A percentile compares a stretch with the other conserved stretches of the same genome.
Evolutionary conservation across 2,888 invertebrate genomes (phyloP).

Genomic region (Brachyopa scutellaris): DNA sequence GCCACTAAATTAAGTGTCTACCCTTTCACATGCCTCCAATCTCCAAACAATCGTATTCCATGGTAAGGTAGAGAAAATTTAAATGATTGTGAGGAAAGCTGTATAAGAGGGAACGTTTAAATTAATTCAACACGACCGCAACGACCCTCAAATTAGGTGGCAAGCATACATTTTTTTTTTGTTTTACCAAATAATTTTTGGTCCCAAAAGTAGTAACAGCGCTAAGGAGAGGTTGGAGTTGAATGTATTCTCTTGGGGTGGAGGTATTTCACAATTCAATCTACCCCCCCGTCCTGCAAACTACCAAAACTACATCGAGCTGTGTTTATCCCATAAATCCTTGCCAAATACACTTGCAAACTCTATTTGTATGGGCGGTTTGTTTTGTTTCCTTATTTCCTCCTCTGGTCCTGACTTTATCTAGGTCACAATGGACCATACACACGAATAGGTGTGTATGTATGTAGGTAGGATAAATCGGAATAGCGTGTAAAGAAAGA

Average conservation of each 20-base stretch:
- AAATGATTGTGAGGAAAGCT: conserved; percentile 2
- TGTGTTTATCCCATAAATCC: conserved; percentile 41
- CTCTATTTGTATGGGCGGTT: conserved; percentile 28
- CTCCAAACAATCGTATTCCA: too few relatives aligned
- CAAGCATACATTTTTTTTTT: not conserved
- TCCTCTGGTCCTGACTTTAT: not conserved
- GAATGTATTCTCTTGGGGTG: not conserved
- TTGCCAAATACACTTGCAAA: conserved; percentile 1
- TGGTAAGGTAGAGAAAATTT: not conserved
- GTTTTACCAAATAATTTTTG: too few relatives aligned
- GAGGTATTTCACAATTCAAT: conserved; percentile 21
- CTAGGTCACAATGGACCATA: conserved; percentile 31
- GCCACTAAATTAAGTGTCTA: not conserved
- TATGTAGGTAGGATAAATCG: too few relatives aligned
- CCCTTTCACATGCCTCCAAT: not conserved
- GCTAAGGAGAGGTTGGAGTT: not conserved
- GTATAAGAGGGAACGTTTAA: not conserved
- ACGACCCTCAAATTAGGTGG: conserved; percentile 3
- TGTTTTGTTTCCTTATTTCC: not conserved
- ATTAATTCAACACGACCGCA: conserved; percentile 11
- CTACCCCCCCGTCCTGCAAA: not conserved
- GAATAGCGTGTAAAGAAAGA: not conserved
- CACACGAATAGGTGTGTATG: not conserved
- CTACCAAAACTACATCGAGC: conserved; percentile 20
- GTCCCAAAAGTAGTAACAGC: not conserved